Evolutionary conservation across 2,797 vertebrate genomes (phyloP), one percentile per base, ranked within the genome.

Genomic region (Malurus leucopterus): DNA sequence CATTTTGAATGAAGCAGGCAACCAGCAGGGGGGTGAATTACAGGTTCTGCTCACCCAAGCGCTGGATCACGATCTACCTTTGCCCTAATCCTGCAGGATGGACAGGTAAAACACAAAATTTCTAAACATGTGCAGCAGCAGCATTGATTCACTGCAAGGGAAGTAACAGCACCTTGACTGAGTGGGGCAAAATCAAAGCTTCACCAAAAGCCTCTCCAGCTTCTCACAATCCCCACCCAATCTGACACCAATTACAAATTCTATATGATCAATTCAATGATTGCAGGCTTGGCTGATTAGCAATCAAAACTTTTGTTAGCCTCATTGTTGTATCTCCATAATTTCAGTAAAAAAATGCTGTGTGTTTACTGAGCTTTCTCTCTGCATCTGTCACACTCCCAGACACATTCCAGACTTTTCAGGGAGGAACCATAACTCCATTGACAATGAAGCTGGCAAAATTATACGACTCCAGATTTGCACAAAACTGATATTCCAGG

Each of bases 321-420:
- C 26, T 76, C 46, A 51, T 11, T 16, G 7, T 14, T 27, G 3
- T 16, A 44, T 81, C 38, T 54, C 22, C 22, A 15, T 43, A 5
- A 91, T 68, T 72, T 68, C 43, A 76, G 17, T 59, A 50, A 58
- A 92, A 78, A 78, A 43, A 77, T 30, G 13, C 18, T 83, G 40
- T 22, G 23, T 57, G 49, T 92, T 88, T 84, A 82, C 51, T 14
- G 32, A 69, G 54, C n/a, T 63, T 71, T 84, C 36, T 59, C 27
- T 79, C 55, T 84, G 78, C 76, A 30, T 65, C 65, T 83, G 38
- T 69, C 55, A 61, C 2, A 1, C 47, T 74, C 62, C 27, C 68
- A 84, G 70, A 59, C 20, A 58, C 15, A 81, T 86, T 89, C 81
- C 81, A 84, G 75, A 77, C 70, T 91, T 90, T 88, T 86, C 89